Evolutionary conservation across 2,888 invertebrate species (phyloP).

Genomic region (Acronicta alni): DNA sequence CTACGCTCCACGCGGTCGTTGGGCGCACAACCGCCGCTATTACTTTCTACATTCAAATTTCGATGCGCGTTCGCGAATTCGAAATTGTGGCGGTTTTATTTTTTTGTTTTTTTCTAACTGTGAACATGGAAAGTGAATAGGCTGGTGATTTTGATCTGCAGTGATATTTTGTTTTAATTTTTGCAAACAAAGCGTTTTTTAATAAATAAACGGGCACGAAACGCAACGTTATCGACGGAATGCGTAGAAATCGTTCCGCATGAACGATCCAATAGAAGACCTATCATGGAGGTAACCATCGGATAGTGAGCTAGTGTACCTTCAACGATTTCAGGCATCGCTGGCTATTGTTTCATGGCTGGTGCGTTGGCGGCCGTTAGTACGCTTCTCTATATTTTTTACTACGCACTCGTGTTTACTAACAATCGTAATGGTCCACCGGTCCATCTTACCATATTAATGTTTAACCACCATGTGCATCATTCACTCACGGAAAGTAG

Average conservation of each 20-base stretch:
- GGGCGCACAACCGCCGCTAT: constrained; percentile 68
- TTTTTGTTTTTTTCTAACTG: constrained; percentile 50
- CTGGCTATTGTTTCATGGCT: constrained; percentile 75
- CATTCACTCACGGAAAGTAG: constrained; percentile 33
- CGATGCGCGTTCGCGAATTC: constrained; percentile 58
- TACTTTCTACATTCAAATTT: constrained; percentile 61
- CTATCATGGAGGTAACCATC: constrained; percentile 72
- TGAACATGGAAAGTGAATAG: constrained; percentile 55
- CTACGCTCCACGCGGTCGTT: constrained; percentile 70
- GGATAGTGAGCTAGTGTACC: constrained; percentile 69
- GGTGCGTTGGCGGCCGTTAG: constrained; percentile 71
- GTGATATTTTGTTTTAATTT: constrained; percentile 51
- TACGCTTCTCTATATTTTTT: constrained; percentile 50
- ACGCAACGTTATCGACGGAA: constrained; percentile 65
- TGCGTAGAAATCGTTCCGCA: constrained; percentile 81
- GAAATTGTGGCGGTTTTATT: constrained; percentile 33
- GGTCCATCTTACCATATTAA: constrained; percentile 52
- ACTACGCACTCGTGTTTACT: constrained; percentile 54
- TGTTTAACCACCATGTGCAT: constrained; percentile 34
- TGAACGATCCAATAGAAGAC: constrained; percentile 71
- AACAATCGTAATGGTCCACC: constrained; percentile 62
- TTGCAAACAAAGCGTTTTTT: constrained; percentile 42
- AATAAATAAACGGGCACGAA: constrained; percentile 49
- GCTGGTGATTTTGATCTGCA: constrained; percentile 31
- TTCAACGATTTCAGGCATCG: constrained; percentile 78